Evolutionary conservation across 2,797 vertebrate genomes (phyloP).

Genomic region (Meriones psammophilus): DNA sequence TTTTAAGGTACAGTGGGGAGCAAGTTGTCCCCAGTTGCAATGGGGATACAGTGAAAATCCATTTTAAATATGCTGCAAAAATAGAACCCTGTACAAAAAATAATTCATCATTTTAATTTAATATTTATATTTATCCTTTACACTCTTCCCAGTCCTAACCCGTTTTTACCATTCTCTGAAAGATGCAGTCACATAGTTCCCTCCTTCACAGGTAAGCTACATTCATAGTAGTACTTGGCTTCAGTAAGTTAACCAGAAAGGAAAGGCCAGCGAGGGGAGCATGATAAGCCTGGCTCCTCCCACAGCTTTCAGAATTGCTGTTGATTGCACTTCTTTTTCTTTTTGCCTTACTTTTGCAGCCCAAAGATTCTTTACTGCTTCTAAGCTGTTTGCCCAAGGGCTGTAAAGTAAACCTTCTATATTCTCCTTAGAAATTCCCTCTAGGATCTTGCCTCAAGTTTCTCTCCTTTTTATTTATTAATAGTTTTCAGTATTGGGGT

Average conservation of each 20-base stretch:
- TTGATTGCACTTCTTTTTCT: slow-evolving; percentile 27
- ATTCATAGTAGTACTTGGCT: background rate
- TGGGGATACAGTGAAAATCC: slow-evolving; percentile 45
- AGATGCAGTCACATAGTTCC: background rate
- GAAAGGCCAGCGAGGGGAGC: background rate
- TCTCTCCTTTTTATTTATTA: background rate
- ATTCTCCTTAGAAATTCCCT: slow-evolving; percentile 38
- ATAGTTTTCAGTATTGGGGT: background rate
- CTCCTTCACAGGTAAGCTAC: background rate
- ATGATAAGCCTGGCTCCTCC: background rate
- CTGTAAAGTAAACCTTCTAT: slow-evolving; percentile 51
- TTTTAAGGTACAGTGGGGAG: slow-evolving; percentile 53
- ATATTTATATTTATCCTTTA: background rate
- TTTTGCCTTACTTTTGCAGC: slow-evolving; percentile 24
- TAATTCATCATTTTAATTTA: slow-evolving; percentile 55
- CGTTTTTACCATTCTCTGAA: slow-evolving; percentile 50
- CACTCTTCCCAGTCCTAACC: background rate
- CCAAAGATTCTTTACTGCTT: slow-evolving; percentile 37
- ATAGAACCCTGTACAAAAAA: slow-evolving; percentile 54
- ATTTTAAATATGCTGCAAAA: slow-evolving; percentile 51
- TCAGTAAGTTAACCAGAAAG: background rate
- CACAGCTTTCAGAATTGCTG: background rate
- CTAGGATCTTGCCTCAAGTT: slow-evolving; percentile 30
- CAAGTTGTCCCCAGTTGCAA: slow-evolving; percentile 24
- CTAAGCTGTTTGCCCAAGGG: slow-evolving; percentile 26